Percentiles rank a stretch among this genome's conserved stretches.
phyloP scores from a whole-genome alignment of 1,140 invertebrate species.

The Andrena cerasifolii region DNA sequence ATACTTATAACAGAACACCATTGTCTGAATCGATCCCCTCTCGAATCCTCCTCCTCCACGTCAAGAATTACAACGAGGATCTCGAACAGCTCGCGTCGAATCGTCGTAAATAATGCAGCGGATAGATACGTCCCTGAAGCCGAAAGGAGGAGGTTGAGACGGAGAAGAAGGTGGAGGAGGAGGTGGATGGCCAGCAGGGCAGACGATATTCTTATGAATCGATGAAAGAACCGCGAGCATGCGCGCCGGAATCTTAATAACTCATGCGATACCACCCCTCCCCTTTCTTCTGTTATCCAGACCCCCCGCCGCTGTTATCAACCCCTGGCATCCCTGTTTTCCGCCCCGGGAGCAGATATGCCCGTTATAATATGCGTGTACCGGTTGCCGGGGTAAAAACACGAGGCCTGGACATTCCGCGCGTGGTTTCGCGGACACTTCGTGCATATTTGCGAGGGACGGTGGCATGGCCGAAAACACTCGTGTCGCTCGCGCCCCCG shows the following conservation, averaged over 20 bases:
- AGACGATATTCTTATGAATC: conserved; percentile 82
- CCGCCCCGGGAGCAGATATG: conserved; percentile 60
- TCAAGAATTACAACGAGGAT: conserved; percentile 13
- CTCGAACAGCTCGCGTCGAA: conserved; percentile 5
- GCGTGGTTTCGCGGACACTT: conserved; percentile 49
- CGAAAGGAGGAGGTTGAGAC: conserved; percentile 35
- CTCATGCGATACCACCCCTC: conserved; percentile 77
- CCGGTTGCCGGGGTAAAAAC: conserved; percentile 70
- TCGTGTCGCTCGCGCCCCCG: conserved; percentile 11
- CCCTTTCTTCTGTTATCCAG: conserved; percentile 65
- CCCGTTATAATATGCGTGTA: conserved; percentile 68
- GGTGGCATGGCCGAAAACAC: conserved; percentile 14
- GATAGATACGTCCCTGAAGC: conserved; percentile 56
- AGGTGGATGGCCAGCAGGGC: conserved; percentile 66
- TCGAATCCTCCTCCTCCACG: not conserved
- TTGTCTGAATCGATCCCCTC: not conserved
- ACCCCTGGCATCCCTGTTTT: conserved; percentile 52
- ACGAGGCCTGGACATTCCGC: conserved; percentile 57
- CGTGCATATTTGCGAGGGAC: not conserved
- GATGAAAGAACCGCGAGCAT: conserved; percentile 81
- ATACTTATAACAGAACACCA: too few relatives aligned
- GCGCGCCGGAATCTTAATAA: conserved; percentile 80
- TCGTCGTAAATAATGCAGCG: conserved; percentile 42
- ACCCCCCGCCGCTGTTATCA: conserved; percentile 53
- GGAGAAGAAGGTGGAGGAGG: conserved; percentile 46